These are phyloP conservation scores for Brotula barbata DNA, from an alignment of 2,797 vertebrate genomes.

Conservation along the genomic window DNA sequence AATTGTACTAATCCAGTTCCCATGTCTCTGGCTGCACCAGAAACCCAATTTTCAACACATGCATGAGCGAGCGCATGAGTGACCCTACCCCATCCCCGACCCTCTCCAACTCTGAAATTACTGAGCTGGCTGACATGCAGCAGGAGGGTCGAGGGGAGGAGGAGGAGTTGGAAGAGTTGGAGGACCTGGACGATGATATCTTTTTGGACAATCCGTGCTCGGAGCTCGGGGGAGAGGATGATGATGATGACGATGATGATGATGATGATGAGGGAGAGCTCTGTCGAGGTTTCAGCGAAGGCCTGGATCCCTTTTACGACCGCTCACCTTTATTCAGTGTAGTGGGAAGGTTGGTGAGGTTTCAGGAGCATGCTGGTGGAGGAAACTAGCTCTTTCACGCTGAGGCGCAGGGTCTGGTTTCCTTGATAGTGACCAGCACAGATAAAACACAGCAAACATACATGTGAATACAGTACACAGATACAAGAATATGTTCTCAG, in stretches of 20 bases:
- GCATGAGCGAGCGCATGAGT: constrained; percentile 99
- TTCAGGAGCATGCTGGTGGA: constrained; percentile 94
- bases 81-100: constrained; percentile 97
- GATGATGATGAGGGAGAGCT: constrained; percentile 77
- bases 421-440: constrained; percentile 17
- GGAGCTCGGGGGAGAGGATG: constrained; percentile 81
- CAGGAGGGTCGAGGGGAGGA: constrained; percentile 89
- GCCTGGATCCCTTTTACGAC: constrained; percentile 99
- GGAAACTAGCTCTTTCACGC: constrained; percentile 98
- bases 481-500: constrained; percentile 4
- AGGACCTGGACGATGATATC: constrained; percentile 88
- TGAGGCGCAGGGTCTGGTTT: constrained; percentile 78
- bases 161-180: constrained; percentile 83
- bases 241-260: constrained; percentile 69
- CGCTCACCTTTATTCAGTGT: constrained; percentile 99
- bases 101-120: constrained; percentile 96
- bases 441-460: background rate
- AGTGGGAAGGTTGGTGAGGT: constrained; percentile 99
- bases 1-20: constrained; percentile 92
- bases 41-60: constrained; percentile 98
- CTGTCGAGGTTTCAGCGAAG: constrained; percentile 84
- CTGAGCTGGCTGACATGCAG: constrained; percentile 93
- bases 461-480: constrained; percentile 12
- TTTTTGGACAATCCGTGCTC: constrained; percentile 90
- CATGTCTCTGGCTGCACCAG: constrained; percentile 96